Evolutionary conservation across 2,888 invertebrate genomes (phyloP).

Genomic region (Tipula unca): DNA sequence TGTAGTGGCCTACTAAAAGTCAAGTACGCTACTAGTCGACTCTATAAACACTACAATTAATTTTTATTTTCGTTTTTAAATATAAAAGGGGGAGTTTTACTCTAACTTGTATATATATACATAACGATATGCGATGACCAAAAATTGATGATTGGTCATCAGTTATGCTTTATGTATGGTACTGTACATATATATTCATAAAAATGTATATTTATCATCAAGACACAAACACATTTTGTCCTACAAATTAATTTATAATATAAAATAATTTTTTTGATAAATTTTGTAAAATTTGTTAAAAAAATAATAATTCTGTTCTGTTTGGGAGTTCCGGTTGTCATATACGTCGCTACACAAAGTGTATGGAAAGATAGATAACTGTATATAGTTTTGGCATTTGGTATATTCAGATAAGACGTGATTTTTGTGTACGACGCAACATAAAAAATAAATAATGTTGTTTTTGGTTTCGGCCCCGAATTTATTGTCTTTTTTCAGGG

Average conservation of each 20-base stretch:
- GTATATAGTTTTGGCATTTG: too few species aligned
- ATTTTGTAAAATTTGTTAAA: not conserved
- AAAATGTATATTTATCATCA: not conserved
- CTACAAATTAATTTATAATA: not conserved
- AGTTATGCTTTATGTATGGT: not conserved
- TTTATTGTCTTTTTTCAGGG: too few species aligned
- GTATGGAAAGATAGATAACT: too few species aligned
- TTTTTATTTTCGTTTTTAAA: not conserved
- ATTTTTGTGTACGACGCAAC: too few species aligned
- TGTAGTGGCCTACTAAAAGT: not conserved
- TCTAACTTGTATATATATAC: too few species aligned
- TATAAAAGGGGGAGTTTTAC: not conserved
- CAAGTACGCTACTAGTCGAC: not conserved
- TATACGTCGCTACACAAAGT: too few species aligned
- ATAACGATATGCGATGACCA: constrained; percentile 8
- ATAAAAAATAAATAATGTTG: too few species aligned
- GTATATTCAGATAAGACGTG: too few species aligned
- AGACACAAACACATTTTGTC: constrained; percentile 14
- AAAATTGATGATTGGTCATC: constrained; percentile 14
- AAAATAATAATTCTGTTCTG: too few species aligned
- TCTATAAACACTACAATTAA: not conserved
- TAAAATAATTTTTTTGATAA: not conserved
- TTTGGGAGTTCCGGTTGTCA: too few species aligned
- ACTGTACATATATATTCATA: not conserved
- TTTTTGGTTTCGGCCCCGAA: too few species aligned